Base-by-base conservation (phyloP, 1,140 invertebrate species). In the Leptinotarsa undecemlineata region DNA sequence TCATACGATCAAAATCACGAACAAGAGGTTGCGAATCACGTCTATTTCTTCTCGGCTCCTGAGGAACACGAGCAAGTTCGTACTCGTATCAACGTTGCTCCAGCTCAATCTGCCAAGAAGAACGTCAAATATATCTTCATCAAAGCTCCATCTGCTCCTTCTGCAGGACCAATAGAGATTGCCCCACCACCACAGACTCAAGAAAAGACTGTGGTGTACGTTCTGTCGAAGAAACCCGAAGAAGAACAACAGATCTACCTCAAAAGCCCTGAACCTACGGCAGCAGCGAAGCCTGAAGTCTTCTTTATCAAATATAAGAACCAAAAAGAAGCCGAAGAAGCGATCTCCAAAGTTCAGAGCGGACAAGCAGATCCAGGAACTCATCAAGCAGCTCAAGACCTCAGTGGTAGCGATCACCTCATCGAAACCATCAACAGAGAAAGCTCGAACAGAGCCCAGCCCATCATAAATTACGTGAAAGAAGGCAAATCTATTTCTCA, bases 261-360 rank as follows among this genome's bases (percentile, higher is more conserved):
- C 72, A 92, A 92, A 15, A 92, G 92, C 11, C 87, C 90, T 23
- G 89, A 91, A 1, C 93, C 93, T 13, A 94, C 92, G 61, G 91
- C 93, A 79, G 92, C 93, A 67, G 90, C 90, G 85, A 95, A 95
- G 88, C 93, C 93, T 26, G 93, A 95, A 87, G 93, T 95, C 63
- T 94, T 94, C 90, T 95, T 95, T 89, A 95, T 95, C 89, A 91
- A 93, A 75, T 95, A 95, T 91, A 94, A 94, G 90, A 93, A 93
- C 78, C 92, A 93, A 85, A 88, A 88, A 83, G 87, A 88, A 76
- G 84, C 84, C 75, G 87, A 72, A 64, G 68, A 48, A 48, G 68
- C 68, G 2, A 69, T 69, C 3, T 14, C 68, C 19, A 69, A 69
- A 48, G 68, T 51, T n/a, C 68, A 51, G 17, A 51, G n/a, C n/a